phyloP scores from a whole-genome alignment of 2,113 vertebrate species.

The Oplegnathus fasciatus region DNA sequence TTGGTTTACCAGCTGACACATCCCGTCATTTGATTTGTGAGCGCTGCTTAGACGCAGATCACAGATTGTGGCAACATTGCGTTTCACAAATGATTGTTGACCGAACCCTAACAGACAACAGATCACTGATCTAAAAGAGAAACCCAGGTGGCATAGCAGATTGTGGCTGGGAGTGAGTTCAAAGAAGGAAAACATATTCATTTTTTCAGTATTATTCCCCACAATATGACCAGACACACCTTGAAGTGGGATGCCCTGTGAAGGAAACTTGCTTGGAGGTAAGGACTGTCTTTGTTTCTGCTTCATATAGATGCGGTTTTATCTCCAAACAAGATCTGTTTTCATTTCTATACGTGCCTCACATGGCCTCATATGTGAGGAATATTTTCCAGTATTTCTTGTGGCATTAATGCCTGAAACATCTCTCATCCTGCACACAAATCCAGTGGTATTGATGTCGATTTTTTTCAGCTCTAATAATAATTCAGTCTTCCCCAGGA shows the following conservation, averaged over 20 bases:
- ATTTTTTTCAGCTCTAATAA: slow-evolving; percentile 21
- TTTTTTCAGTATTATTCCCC: background rate
- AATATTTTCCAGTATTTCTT: slow-evolving; percentile 13
- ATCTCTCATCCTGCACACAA: background rate
- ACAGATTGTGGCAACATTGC: background rate
- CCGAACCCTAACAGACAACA: too few relatives aligned
- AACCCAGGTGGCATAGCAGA: too few relatives aligned
- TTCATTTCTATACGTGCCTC: background rate
- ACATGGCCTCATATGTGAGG: slow-evolving; percentile 4
- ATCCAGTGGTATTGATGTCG: slow-evolving; percentile 12
- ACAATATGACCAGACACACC: background rate
- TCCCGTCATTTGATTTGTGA: background rate
- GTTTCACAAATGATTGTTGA: background rate
- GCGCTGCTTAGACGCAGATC: background rate
- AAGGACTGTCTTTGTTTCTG: background rate
- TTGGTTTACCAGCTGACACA: background rate
- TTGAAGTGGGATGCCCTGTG: background rate
- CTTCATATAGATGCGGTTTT: background rate
- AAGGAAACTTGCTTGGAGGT: too few relatives aligned
- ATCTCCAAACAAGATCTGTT: slow-evolving; percentile 5
- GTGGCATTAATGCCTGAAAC: background rate
- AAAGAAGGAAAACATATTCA: too few relatives aligned
- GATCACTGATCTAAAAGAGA: too few relatives aligned
- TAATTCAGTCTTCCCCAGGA: slow-evolving; percentile 15
- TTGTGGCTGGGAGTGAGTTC: too few relatives aligned